A percentile compares a stretch with the other conserved stretches of the same genome.
Conservation (phyloP, 2,113 vertebrate species). For the Colaptes auratus region DNA sequence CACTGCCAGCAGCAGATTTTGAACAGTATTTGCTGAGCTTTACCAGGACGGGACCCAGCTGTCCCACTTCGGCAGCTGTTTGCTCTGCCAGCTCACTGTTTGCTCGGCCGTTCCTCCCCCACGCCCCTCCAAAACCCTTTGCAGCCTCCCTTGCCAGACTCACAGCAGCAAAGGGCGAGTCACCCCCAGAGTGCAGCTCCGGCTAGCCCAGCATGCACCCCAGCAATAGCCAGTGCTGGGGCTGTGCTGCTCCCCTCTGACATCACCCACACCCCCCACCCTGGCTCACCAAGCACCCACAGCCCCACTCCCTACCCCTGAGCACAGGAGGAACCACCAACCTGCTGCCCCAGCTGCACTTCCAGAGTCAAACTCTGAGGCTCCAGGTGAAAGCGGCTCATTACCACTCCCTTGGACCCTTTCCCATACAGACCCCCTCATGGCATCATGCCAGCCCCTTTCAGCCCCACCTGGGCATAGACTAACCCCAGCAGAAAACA, state of each 20-base stretch:
- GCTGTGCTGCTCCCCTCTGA: background rate
- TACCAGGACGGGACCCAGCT: background rate
- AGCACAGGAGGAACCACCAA: background rate
- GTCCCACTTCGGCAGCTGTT: background rate
- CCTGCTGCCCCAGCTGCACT: background rate
- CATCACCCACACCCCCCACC: background rate
- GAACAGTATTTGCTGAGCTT: conserved; percentile 45
- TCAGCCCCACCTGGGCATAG: background rate
- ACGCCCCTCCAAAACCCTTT: background rate
- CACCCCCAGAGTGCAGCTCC: background rate
- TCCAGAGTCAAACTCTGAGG: background rate
- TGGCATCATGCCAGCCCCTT: background rate
- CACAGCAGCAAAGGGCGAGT: background rate
- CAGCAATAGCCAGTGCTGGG: background rate
- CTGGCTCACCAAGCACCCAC: background rate
- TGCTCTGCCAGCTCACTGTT: conserved; percentile 28
- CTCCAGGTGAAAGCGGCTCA: background rate
- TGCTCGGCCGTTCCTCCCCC: background rate
- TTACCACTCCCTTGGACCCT: accelerated
- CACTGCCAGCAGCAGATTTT: conserved; percentile 7
- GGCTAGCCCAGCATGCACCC: accelerated
- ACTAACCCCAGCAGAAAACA: background rate
- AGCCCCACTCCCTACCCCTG: background rate
- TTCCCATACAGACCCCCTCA: accelerated
- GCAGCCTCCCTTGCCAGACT: background rate